Percentiles rank a stretch among this genome's conserved stretches.
Conservation (phyloP, 2,797 vertebrate species). For the Glossophaga mutica region DNA sequence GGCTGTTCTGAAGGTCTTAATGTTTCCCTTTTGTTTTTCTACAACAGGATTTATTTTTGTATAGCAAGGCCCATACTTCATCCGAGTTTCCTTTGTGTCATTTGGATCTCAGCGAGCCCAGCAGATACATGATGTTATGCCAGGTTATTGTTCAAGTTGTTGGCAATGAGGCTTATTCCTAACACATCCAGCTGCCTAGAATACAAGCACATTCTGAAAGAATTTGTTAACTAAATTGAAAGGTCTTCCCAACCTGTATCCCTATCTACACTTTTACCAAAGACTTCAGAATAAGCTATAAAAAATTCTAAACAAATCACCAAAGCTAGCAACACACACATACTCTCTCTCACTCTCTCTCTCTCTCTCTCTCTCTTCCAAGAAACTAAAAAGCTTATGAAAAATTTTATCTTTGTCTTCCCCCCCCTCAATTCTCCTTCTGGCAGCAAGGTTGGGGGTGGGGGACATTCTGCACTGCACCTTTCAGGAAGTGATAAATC, state of each 20-base stretch:
- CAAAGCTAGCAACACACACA: background rate
- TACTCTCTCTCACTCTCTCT: too few relatives aligned
- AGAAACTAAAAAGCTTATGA: background rate
- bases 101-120: conserved; percentile 32
- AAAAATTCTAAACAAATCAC: background rate
- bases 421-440: background rate
- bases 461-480: background rate
- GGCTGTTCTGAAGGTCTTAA: conserved; percentile 46
- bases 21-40: conserved; percentile 54
- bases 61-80: conserved; percentile 17
- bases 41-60: conserved; percentile 48
- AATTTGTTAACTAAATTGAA: conserved; percentile 33
- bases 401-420: background rate
- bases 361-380: too few relatives aligned
- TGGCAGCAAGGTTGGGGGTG: background rate
- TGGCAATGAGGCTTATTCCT: background rate
- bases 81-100: conserved; percentile 48
- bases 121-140: conserved; percentile 44
- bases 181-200: background rate
- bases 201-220: background rate
- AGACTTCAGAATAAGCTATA: background rate
- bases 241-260: conserved; percentile 12
- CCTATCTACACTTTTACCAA: background rate
- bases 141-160: conserved; percentile 61
- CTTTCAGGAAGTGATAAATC: conserved; percentile 32